Evolutionary conservation across 1,140 invertebrate genomes (phyloP), one percentile per base, ranked within the genome.

Genomic region (Samia ricini): DNA sequence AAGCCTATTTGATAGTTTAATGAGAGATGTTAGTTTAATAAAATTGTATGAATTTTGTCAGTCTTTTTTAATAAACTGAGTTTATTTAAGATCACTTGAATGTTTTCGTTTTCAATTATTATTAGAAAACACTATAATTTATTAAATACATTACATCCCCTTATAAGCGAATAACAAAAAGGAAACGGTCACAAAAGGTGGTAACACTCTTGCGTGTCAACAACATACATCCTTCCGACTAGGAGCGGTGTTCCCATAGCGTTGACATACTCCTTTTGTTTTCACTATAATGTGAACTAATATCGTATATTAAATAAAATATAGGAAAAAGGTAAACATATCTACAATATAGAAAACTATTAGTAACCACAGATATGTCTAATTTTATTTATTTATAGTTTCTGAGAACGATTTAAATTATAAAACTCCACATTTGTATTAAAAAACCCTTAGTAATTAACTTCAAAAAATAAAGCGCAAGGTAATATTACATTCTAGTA

Each of bases 181-280:
- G 66, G 69, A 67, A 69, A 71, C 62, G 66, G 70, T 70, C 60
- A 70, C 57, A 58, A 68, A 74, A 66, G 69, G 66, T 71, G 64
- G 23, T 33, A 26, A 42, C 54, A 57, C 60, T 42, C 56, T 22
- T 48, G 59, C 64, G 20, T 23, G 71, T 74, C 70, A 72, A 79
- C 64, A 67, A 23, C 63, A 69, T 56, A 75, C 76, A 80, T 80
- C 77, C 77, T 82, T 80, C 76, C 79, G 75, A 69, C 21, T 59
- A 55, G 63, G 60, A 15, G 49, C 36, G 20, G 20, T 63, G 54
- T 81, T 51, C 48, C 48, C 33, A 42, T 42, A 42, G n/a, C 4
- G 33, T 42, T 12, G 7, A 15, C 33, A 1, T 4, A 15, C 33
- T 3, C 33, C 12, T 42, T 42, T 42, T 42, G 33, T 42, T 42